phyloP scores from a whole-genome alignment of 2,888 invertebrate species.

The Hypomecis punctinalis region DNA sequence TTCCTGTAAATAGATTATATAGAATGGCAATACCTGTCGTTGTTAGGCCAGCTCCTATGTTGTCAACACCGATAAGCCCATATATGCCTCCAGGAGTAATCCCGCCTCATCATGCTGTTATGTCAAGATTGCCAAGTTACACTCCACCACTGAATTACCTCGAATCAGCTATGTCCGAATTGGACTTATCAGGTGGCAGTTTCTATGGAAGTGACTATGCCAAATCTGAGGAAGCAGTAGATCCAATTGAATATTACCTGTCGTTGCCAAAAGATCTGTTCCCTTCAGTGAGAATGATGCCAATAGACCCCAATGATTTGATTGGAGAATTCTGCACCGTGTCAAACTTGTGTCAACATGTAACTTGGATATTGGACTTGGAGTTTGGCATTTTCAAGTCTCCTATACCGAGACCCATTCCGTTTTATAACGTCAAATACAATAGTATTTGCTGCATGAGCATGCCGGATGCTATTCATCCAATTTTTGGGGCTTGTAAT shows the following conservation, averaged over 20 bases:
- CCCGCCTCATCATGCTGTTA: neutral
- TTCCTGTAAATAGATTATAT: constrained; percentile 42
- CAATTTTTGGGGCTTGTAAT: constrained; percentile 66
- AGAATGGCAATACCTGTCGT: constrained; percentile 44
- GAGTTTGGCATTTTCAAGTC: constrained; percentile 65
- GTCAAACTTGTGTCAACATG: constrained; percentile 50
- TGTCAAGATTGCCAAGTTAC: constrained; percentile 24
- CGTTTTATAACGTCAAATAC: constrained; percentile 63
- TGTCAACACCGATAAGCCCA: constrained; percentile 44
- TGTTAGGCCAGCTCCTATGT: constrained; percentile 39
- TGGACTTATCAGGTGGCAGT: constrained; percentile 16
- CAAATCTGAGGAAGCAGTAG: constrained; percentile 20
- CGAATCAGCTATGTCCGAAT: constrained; percentile 27
- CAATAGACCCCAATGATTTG: constrained; percentile 65
- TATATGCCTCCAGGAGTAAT: constrained; percentile 23
- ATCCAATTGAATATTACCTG: constrained; percentile 58
- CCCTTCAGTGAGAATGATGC: constrained; percentile 59
- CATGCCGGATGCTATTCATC: constrained; percentile 64
- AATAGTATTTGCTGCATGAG: constrained; percentile 68
- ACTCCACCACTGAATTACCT: neutral
- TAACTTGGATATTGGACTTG: constrained; percentile 67
- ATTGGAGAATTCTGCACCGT: constrained; percentile 69
- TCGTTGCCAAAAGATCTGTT: constrained; percentile 63
- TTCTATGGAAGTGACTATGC: constrained; percentile 13
- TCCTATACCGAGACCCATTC: constrained; percentile 58